Evolutionary conservation across 2,797 vertebrate genomes (phyloP).

Genomic region (Margarornis squamiger): DNA sequence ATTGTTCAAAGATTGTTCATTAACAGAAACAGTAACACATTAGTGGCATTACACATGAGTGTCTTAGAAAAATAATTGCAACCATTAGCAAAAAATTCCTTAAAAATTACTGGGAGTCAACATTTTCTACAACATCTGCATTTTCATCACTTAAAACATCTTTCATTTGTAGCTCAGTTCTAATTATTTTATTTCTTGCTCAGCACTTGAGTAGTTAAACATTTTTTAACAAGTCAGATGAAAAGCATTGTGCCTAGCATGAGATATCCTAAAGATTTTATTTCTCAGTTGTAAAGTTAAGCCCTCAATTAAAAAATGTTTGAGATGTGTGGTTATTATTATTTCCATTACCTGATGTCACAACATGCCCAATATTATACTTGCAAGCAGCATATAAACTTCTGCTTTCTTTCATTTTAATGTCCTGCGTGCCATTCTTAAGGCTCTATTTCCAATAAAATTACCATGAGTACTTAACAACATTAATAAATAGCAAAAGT

Average conservation of each 20-base stretch:
- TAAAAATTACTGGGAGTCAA: not conserved
- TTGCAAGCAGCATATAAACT: not conserved
- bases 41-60: not conserved
- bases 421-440: not conserved
- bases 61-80: not conserved
- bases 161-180: not conserved
- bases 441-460: not conserved
- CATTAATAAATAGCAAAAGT: not conserved
- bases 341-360: not conserved
- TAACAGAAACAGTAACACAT: not conserved
- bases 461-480: not conserved
- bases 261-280: not conserved
- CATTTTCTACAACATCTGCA: not conserved
- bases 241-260: not conserved
- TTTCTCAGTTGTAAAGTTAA: not conserved
- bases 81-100: not conserved
- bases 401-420: not conserved
- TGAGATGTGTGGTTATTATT: not conserved
- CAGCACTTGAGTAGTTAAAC: not conserved
- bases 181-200: not conserved
- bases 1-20: not conserved
- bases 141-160: not conserved
- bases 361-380: not conserved
- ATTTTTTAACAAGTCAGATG: not conserved
- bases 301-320: not conserved